Percentiles rank a stretch among this genome's conserved stretches.
phyloP scores from a whole-genome alignment of 2,888 invertebrate species.

The Pristionchus exspectatus region DNA sequence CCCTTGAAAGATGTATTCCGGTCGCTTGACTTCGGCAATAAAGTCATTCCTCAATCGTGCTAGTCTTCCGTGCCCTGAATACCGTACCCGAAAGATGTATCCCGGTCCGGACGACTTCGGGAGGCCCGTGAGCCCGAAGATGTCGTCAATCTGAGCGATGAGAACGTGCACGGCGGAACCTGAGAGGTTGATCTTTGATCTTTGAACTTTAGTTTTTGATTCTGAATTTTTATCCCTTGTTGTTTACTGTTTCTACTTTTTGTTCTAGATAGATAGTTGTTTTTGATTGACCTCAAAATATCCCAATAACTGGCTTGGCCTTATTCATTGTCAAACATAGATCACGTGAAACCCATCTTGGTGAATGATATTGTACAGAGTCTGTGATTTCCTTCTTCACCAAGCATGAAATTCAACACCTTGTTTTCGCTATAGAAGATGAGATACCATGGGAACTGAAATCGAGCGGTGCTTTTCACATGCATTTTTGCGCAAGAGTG shows the following conservation, averaged over 20 bases:
- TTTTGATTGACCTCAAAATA: too few relatives aligned
- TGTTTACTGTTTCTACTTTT: background rate
- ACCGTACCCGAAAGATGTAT: constrained; percentile 78
- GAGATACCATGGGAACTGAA: too few relatives aligned
- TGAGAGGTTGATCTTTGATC: background rate
- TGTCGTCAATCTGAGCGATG: constrained; percentile 80
- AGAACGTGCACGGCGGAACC: constrained; percentile 81
- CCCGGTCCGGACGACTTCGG: constrained; percentile 79
- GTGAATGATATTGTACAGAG: too few relatives aligned
- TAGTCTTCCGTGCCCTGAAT: background rate
- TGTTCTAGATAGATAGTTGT: too few relatives aligned
- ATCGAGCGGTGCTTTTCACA: too few relatives aligned
- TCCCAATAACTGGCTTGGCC: too few relatives aligned
- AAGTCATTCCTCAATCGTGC: background rate
- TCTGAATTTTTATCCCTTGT: background rate
- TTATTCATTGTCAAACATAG: too few relatives aligned
- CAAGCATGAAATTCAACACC: too few relatives aligned
- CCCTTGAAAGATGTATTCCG: background rate
- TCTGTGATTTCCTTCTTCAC: too few relatives aligned
- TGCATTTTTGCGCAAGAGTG: too few relatives aligned
- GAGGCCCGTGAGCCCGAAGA: constrained; percentile 78
- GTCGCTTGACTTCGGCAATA: background rate
- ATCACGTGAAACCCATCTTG: too few relatives aligned
- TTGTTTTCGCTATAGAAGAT: too few relatives aligned
- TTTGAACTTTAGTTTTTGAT: background rate